Base-by-base conservation (phyloP, 1,140 invertebrate species). In the Popillia japonica region DNA sequence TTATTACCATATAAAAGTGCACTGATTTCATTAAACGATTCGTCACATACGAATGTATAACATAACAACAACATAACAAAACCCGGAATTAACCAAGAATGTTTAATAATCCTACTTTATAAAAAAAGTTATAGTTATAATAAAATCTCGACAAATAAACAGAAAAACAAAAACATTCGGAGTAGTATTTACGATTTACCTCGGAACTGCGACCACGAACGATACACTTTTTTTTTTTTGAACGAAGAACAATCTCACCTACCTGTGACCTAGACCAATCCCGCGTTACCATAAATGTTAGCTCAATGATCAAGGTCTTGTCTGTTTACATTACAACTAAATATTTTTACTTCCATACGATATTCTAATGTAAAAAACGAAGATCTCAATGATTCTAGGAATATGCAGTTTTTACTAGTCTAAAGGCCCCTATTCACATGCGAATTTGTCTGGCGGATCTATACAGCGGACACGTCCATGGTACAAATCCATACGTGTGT, bases 171-270 rank as follows among this genome's bases (percentile, higher is more conserved):
- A 68, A 27, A 11, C 11, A 27, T 22, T 68, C 61, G 20, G 23
- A 68, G 10, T 8, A 68, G n/a, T 48, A 68, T 27, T 34, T 23
- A 27, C 61, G 61, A 22, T 68, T 68, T 68, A 68, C 61, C 61
- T 68, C 61, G 61, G 20, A 23, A 27, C 61, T 10, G 22, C 61
- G 61, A 20, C 61, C 22, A 14, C 61, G 61, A 68, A 68, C 61
- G 20, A 11, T 6, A 20, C 11, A 22, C 27, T 68, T 68, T 68
- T 68, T 68, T 22, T 22, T 68, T 68, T 22, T 22, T 22, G 27
- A 68, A 27, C 11, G 61, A 68, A 68, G 61, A 68, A 68, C 61
- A 68, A 68, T 68, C 61, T 68, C 61, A 68, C 61, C 61, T 68
- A 68, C 61, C 20, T 68, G 20, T 68, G 61, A 68, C 61, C 61